These are phyloP conservation scores for Nothocercus julius DNA, from an alignment of 2,113 vertebrate genomes.

Conservation along the genomic window DNA sequence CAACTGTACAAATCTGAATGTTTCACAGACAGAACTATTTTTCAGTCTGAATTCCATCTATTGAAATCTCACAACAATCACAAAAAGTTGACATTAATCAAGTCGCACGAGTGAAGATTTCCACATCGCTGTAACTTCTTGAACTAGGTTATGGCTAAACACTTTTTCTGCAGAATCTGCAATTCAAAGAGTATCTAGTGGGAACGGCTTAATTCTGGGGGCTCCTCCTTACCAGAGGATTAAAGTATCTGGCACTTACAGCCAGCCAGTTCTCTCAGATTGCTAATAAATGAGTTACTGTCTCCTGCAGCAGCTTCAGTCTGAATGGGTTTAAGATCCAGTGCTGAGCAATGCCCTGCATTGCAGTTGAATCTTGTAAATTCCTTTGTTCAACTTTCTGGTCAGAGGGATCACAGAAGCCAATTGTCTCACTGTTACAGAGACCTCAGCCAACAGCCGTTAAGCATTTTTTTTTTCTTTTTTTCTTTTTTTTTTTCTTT, in stretches of 20 bases:
- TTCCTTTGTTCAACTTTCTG: background rate
- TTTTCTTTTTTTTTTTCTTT: background rate
- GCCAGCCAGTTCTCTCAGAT: background rate
- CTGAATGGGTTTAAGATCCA: background rate
- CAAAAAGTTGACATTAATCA: background rate
- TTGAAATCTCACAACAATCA: background rate
- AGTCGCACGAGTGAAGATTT: background rate
- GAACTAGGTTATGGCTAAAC: background rate
- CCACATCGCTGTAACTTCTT: background rate
- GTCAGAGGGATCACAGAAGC: background rate
- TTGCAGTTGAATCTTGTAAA: background rate
- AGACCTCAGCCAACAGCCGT: background rate
- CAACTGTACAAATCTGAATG: background rate
- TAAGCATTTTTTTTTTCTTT: background rate
- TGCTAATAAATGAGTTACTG: constrained; percentile 17
- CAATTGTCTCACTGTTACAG: background rate
- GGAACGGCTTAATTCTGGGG: background rate
- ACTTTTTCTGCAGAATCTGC: background rate
- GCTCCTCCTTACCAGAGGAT: background rate
- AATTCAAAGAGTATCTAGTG: background rate
- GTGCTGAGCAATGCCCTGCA: background rate
- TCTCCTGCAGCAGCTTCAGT: constrained; percentile 3
- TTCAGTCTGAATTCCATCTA: background rate
- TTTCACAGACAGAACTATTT: background rate
- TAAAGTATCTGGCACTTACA: background rate